Evolutionary conservation across 2,888 invertebrate species (phyloP).

Genomic region (Phyllotreta cruciferae): DNA sequence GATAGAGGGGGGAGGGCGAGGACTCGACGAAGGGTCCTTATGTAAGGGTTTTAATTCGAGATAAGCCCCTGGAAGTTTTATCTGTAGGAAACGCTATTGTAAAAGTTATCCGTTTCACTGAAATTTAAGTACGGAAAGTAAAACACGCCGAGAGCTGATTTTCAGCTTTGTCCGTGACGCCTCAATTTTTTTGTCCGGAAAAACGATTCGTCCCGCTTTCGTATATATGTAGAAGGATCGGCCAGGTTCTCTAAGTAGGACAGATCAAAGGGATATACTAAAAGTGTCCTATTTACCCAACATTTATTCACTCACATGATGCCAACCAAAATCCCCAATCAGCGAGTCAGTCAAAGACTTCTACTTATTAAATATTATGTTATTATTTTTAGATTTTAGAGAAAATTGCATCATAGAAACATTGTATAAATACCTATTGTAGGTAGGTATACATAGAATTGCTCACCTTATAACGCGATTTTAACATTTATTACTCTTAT

Average conservation of each 20-base stretch:
- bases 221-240: neutral
- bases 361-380: no score
- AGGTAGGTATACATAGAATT: no score
- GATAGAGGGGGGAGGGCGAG: neutral
- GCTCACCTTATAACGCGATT: no score
- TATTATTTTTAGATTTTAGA: no score
- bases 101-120: constrained; percentile 24
- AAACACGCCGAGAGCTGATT: constrained; percentile 7
- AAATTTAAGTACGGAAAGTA: constrained; percentile 22
- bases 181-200: constrained; percentile 6
- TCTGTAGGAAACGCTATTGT: constrained; percentile 15
- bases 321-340: no score
- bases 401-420: no score
- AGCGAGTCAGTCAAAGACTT: no score
- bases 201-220: constrained; percentile 1
- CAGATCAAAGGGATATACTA: neutral
- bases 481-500: no score
- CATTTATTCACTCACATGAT: no score
- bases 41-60: constrained; percentile 25
- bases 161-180: constrained; percentile 1
- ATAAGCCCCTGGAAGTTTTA: constrained; percentile 23
- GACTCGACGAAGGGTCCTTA: constrained; percentile 14
- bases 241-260: constrained; percentile 2
- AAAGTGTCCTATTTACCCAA: neutral
- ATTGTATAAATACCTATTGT: no score